Percentiles rank a stretch among this genome's conserved stretches.
Conservation (phyloP, 2,888 invertebrate genomes). For the Acanthococcus lagerstroemiae region DNA sequence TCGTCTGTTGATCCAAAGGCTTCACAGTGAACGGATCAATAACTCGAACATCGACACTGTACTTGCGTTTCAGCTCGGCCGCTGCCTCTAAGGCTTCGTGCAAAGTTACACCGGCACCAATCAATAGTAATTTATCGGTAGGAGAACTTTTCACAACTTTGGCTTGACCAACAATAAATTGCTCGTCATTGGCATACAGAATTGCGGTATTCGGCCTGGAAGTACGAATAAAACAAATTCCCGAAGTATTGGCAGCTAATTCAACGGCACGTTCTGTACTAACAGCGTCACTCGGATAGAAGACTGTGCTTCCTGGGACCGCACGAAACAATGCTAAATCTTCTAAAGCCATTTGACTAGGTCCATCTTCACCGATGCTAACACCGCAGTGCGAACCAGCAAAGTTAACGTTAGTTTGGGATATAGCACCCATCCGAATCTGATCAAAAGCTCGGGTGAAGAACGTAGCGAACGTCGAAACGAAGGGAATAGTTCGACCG, state of each 20-base stretch:
- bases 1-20: slow-evolving; percentile 73
- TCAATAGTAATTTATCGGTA: slow-evolving; percentile 71
- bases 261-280: slow-evolving; percentile 89
- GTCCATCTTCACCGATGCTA: slow-evolving; percentile 97
- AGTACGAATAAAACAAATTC: slow-evolving; percentile 91
- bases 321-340: slow-evolving; percentile 91
- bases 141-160: slow-evolving; percentile 65
- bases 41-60: slow-evolving; percentile 67
- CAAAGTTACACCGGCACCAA: slow-evolving; percentile 90
- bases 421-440: slow-evolving; percentile 99
- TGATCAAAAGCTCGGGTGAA: slow-evolving; percentile 95
- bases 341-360: slow-evolving; percentile 99
- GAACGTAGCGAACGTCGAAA: slow-evolving; percentile 96
- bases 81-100: slow-evolving; percentile 83
- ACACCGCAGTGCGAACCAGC: slow-evolving; percentile 96
- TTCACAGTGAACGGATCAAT: slow-evolving; percentile 95
- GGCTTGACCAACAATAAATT: slow-evolving; percentile 68
- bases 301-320: slow-evolving; percentile 65
- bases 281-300: slow-evolving; percentile 80
- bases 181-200: slow-evolving; percentile 73
- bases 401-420: slow-evolving; percentile 93
- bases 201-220: slow-evolving; percentile 83
- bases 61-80: slow-evolving; percentile 52
- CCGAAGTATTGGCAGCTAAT: slow-evolving; percentile 86
- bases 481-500: slow-evolving; percentile 85